Conservation (phyloP, 2,113 vertebrate genomes). For the Furnarius figulus region DNA sequence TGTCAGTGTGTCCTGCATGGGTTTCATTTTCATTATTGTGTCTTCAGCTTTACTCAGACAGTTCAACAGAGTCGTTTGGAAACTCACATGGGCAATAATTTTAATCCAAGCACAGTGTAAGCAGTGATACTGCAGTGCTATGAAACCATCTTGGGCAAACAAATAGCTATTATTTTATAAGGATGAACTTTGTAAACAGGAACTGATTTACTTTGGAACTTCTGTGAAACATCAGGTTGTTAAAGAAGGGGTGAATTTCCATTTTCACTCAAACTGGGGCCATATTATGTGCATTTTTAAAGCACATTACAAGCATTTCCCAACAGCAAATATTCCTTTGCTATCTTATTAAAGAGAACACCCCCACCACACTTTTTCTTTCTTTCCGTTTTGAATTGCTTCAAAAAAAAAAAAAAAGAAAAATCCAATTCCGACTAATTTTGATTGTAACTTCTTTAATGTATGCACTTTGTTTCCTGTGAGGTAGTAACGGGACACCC, state of each 20-base stretch:
- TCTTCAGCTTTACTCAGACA: not conserved
- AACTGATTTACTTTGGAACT: not conserved
- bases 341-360: not conserved
- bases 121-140: not conserved
- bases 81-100: not conserved
- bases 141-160: not conserved
- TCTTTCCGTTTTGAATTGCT: not conserved
- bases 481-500: slow-evolving; percentile 94
- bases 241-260: not conserved
- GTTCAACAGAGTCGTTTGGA: not conserved
- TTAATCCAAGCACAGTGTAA: not conserved
- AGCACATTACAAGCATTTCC: not conserved
- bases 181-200: not conserved
- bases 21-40: not conserved
- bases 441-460: slow-evolving; percentile 84
- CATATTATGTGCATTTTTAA: not conserved
- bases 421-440: slow-evolving; percentile 56
- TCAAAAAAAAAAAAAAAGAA: not conserved
- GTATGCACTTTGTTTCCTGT: slow-evolving; percentile 83
- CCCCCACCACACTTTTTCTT: not conserved
- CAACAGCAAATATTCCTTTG: not conserved
- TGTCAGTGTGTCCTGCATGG: not conserved
- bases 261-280: not conserved
- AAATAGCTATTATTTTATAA: not conserved
- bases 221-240: not conserved